phyloP scores from a whole-genome alignment of 2,113 vertebrate genomes.

The Otocyon megalotis region DNA sequence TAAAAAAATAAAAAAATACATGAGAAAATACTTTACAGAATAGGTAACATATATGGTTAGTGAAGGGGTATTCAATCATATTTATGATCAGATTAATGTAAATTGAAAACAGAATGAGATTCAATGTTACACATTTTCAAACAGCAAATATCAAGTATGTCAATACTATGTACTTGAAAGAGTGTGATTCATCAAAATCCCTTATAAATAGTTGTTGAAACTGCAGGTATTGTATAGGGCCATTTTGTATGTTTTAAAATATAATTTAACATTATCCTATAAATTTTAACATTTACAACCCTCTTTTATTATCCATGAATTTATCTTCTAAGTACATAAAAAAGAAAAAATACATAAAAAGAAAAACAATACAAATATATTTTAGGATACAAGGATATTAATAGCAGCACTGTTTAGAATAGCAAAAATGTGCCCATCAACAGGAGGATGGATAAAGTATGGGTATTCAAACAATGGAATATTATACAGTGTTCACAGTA shows the following conservation, averaged over 20 bases:
- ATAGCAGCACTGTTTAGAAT: neutral
- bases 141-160: neutral
- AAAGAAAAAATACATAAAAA: neutral
- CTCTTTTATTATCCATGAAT: neutral
- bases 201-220: neutral
- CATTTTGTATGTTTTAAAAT: neutral
- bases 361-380: neutral
- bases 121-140: slow-evolving; percentile 19
- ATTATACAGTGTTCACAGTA: neutral
- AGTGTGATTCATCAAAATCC: neutral
- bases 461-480: neutral
- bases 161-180: neutral
- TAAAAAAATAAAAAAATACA: slow-evolving; percentile 44
- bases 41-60: neutral
- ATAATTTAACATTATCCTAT: neutral
- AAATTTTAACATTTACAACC: neutral
- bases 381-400: neutral
- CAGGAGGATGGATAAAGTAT: neutral
- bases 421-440: neutral
- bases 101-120: slow-evolving; percentile 46
- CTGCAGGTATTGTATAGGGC: neutral
- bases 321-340: neutral
- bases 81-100: slow-evolving; percentile 37
- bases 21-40: neutral
- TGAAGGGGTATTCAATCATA: slow-evolving; percentile 14